Percentiles rank a stretch among this genome's conserved stretches.
Evolutionary conservation across 2,113 vertebrate genomes (phyloP).

Genomic region (Australoheros scitulus): DNA sequence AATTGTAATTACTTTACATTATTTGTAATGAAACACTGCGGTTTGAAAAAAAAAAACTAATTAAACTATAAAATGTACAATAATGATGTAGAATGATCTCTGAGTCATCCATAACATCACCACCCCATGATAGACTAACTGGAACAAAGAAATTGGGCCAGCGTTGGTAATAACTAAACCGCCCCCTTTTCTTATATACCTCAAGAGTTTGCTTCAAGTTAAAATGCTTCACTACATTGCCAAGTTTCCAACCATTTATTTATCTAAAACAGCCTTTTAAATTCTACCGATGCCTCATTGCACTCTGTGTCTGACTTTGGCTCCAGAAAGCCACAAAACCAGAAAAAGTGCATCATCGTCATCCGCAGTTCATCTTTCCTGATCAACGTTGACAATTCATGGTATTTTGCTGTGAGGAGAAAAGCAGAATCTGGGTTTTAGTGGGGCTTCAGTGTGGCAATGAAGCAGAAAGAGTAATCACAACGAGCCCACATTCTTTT

Average conservation of each 20-base stretch:
- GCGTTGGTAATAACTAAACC: conserved; percentile 13
- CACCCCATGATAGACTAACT: conserved; percentile 14
- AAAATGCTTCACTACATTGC: conserved; percentile 26
- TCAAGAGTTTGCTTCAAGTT: background rate
- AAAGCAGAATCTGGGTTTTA: background rate
- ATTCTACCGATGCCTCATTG: background rate
- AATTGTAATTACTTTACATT: background rate
- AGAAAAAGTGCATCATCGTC: conserved; percentile 7
- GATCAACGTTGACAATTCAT: conserved; percentile 27
- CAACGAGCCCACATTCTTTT: background rate
- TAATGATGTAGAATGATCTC: conserved; percentile 16
- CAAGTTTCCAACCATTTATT: background rate
- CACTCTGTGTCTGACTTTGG: background rate
- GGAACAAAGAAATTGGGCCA: conserved; percentile 22
- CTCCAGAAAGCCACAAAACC: conserved; percentile 9
- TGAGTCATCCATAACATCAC: conserved; percentile 21
- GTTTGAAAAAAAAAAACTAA: background rate
- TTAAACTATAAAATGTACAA: background rate
- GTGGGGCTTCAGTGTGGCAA: background rate
- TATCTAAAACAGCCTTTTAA: conserved; percentile 1
- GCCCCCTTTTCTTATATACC: background rate
- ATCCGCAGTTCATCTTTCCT: conserved; percentile 3
- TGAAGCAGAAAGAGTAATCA: background rate
- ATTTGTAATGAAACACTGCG: background rate
- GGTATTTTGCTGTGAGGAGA: conserved; percentile 55